Percentiles rank a stretch among this genome's conserved stretches.
Conservation (phyloP, 2,797 vertebrate species). For the Aselliscus stoliczkanus region DNA sequence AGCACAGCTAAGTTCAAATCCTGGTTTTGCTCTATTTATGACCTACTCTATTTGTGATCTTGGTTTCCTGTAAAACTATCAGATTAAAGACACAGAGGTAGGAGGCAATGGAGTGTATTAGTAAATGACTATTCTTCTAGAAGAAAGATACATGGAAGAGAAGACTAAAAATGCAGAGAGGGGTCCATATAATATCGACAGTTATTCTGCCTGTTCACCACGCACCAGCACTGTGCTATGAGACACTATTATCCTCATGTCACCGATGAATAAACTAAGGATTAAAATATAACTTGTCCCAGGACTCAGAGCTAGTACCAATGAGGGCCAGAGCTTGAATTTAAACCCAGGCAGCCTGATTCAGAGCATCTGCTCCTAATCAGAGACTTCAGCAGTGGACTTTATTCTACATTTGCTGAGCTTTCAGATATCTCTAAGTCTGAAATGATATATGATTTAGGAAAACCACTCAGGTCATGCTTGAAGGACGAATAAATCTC, state of each 20-base stretch:
- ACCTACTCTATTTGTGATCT: not conserved
- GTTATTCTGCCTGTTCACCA: not conserved
- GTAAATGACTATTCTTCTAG: not conserved
- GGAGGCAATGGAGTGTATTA: not conserved
- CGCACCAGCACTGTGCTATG: not conserved
- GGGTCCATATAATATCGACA: not conserved
- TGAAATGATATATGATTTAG: not conserved
- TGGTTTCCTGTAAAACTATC: not conserved
- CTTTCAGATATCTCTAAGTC: not conserved
- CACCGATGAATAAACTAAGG: not conserved
- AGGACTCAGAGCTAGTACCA: not conserved
- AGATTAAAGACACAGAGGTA: not conserved
- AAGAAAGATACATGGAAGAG: not conserved
- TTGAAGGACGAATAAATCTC: not conserved
- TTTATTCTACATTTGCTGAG: not conserved
- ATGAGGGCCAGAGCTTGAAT: not conserved
- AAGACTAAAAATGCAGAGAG: not conserved
- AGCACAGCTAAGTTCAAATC: not conserved
- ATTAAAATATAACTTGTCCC: not conserved
- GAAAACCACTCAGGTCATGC: not conserved
- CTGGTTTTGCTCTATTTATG: not conserved
- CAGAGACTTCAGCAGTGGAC: not conserved
- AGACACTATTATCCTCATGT: not conserved
- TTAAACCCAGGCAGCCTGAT: not conserved
- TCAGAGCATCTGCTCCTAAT: not conserved